A percentile compares a stretch with the other conserved stretches of the same genome.
Evolutionary conservation across 1,140 invertebrate genomes (phyloP).

Genomic region (Magallana ariakensis): DNA sequence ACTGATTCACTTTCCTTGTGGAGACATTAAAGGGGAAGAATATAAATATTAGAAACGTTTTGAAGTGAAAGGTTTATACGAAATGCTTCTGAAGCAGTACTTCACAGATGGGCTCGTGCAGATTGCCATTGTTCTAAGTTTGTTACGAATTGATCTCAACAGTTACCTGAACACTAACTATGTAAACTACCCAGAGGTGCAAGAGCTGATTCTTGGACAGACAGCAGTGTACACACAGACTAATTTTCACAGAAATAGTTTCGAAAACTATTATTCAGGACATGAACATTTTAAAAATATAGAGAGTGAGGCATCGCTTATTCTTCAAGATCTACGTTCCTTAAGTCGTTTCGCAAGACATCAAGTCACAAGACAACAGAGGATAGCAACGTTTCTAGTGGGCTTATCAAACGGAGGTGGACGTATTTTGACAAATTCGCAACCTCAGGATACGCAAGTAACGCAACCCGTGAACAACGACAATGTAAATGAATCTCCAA

Average conservation of each 20-base stretch:
- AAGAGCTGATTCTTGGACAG: conserved; percentile 77
- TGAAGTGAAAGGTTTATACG: conserved; percentile 21
- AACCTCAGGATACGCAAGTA: not conserved
- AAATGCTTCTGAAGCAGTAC: conserved; percentile 74
- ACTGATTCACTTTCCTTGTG: conserved; percentile 27
- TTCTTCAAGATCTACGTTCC: conserved; percentile 53
- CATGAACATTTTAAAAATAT: conserved; percentile 86
- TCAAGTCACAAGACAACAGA: conserved; percentile 7
- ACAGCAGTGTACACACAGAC: conserved; percentile 79
- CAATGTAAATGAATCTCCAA: not conserved
- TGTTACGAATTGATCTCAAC: conserved; percentile 87
- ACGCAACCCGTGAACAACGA: not conserved
- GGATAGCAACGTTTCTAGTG: conserved; percentile 49
- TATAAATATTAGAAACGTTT: not conserved
- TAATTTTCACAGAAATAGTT: conserved; percentile 71
- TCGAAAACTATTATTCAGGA: conserved; percentile 52
- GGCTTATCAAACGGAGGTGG: conserved; percentile 29
- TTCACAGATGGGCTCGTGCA: conserved; percentile 87
- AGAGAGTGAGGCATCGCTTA: conserved; percentile 79
- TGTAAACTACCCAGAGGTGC: conserved; percentile 80
- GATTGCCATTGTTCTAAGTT: conserved; percentile 87
- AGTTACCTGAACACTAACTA: conserved; percentile 83
- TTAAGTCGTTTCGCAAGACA: conserved; percentile 47
- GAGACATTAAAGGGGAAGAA: not conserved
- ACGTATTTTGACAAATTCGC: not conserved